These are phyloP conservation scores for Tenebrio molitor DNA, from an alignment of 1,140 invertebrate genomes.

Conservation along the genomic window DNA sequence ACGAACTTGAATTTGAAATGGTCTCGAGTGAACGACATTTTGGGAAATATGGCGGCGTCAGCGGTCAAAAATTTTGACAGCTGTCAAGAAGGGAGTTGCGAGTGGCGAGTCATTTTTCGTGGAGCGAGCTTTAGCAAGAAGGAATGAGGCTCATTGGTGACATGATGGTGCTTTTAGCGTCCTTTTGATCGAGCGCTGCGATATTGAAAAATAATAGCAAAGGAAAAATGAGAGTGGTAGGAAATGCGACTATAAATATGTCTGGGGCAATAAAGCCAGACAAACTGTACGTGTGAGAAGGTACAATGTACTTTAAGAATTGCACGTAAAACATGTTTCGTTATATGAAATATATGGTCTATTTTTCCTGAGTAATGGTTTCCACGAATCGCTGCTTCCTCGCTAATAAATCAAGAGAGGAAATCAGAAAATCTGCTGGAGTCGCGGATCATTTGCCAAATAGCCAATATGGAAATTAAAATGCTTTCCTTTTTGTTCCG, in stretches of 20 bases:
- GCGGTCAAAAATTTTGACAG: not conserved
- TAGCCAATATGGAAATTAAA: conserved; percentile 41
- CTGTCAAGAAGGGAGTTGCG: too few relatives aligned
- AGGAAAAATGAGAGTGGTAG: conserved; percentile 1
- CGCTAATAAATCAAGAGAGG: conserved; percentile 37
- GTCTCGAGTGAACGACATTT: conserved; percentile 12
- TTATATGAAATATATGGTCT: conserved; percentile 28
- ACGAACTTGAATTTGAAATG: conserved; percentile 21
- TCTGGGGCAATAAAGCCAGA: conserved; percentile 32
- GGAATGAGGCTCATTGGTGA: too few relatives aligned
- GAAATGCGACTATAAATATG: conserved; percentile 37
- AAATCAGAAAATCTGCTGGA: conserved; percentile 41
- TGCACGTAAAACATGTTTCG: conserved; percentile 36
- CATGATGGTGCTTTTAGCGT: too few relatives aligned
- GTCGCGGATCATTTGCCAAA: conserved; percentile 44
- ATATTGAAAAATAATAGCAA: conserved; percentile 5
- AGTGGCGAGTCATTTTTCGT: too few relatives aligned
- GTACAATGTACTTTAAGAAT: conserved; percentile 38
- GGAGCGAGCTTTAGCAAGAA: too few relatives aligned
- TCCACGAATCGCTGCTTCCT: conserved; percentile 30
- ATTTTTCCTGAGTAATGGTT: conserved; percentile 44
- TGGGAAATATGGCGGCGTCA: not conserved
- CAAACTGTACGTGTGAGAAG: conserved; percentile 34
- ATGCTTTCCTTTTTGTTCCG: conserved; percentile 9
- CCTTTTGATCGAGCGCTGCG: too few relatives aligned